A percentile compares a stretch with the other conserved stretches of the same genome.
phyloP scores from a whole-genome alignment of 2,888 invertebrate genomes.

The Amiota minor region DNA sequence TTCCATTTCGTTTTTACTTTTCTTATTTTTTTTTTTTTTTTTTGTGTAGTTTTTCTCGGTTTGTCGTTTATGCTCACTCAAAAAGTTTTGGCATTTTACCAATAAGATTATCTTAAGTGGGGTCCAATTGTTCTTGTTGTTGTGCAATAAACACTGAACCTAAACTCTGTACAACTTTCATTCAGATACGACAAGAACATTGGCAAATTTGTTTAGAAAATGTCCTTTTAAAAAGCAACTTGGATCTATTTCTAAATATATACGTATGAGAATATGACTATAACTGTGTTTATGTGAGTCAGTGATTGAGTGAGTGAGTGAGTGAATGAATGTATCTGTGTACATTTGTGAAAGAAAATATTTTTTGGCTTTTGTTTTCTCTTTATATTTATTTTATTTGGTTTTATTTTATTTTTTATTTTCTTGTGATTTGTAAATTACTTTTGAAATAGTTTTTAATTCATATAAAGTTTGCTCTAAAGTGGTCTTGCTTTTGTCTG shows the following conservation, averaged over 20 bases:
- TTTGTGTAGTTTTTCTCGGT: not conserved
- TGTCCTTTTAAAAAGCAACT: conserved; percentile 20
- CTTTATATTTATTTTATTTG: not conserved
- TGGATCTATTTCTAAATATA: no score
- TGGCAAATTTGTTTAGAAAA: conserved; percentile 20
- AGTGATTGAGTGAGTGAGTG: no score
- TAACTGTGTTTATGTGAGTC: no score
- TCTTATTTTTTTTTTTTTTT: not conserved
- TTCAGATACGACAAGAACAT: conserved; percentile 6
- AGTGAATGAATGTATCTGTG: no score
- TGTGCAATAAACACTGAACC: conserved; percentile 19
- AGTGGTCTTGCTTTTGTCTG: conserved; percentile 5
- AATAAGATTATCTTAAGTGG: conserved; percentile 67
- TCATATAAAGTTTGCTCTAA: conserved; percentile 18
- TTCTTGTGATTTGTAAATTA: conserved; percentile 15
- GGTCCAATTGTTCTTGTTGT: conserved; percentile 50
- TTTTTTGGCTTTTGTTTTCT: conserved; percentile 6
- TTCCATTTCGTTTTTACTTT: not conserved
- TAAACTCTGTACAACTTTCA: not conserved
- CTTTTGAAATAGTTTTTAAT: conserved; percentile 27
- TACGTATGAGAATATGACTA: no score
- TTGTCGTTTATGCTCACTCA: conserved; percentile 18
- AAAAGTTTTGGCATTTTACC: conserved; percentile 63
- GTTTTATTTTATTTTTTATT: not conserved
- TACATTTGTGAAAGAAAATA: no score